Base-by-base conservation (phyloP, 2,113 vertebrate species). In the Ranitomeya imitator region DNA sequence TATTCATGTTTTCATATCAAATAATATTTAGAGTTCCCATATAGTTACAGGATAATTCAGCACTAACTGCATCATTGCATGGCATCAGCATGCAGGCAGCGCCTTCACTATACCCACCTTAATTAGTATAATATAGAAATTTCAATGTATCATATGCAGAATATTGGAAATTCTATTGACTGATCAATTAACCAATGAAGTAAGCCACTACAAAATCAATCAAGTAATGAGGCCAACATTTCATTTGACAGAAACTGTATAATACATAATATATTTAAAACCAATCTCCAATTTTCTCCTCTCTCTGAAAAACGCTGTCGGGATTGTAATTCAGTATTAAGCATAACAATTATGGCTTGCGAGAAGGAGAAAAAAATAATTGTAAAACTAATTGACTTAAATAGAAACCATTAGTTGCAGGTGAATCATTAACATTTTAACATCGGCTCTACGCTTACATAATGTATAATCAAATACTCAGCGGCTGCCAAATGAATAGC, bases 251-350 rank as follows among this genome's bases (percentile, higher is more conserved):
- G 55, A 84, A 83, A 74, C 59, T 77, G 69, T 77, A 88, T 77
- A 83, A 88, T 84, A 84, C 71, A 83, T 88, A 88, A 88, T 88
- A 79, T 83, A 83, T 83, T 88, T 84, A 83, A 84, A 88, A 88
- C 67, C 59, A 84, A 88, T 88, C 74, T 84, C 52, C 87, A 63
- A 78, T 88, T 83, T 76, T 83, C 55, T 19, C 7, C 81, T 26
- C 81, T 26, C 80, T 65, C 15, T 54, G 59, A 83, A 88, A 88
- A 83, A 83, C 80, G 76, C 57, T 19, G 52, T 65, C 37, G 54
- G 74, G 61, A 77, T 45, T 88, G 86, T 83, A 83, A 83, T 88
- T 88, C 79, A 82, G 81, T 84, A 83, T 78, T 77, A 77, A 88
- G 59, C 80, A 83, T 82, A 15, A 88, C 69, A 82, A 83, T 88